These are phyloP conservation scores for Dipodomys spectabilis DNA, from an alignment of 2,113 vertebrate genomes.

Conservation along the genomic window DNA sequence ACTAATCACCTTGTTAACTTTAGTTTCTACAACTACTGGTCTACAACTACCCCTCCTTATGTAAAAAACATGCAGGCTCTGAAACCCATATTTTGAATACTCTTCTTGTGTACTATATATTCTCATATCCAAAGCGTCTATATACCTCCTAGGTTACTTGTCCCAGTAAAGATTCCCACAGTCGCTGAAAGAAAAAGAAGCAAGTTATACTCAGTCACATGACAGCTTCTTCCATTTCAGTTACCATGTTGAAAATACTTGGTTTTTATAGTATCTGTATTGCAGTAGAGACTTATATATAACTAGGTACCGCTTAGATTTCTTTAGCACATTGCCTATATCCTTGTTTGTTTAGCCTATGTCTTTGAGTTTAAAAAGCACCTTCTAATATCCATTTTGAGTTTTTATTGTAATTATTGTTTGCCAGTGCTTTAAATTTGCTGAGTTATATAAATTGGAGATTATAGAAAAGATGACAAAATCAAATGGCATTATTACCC, in stretches of 20 bases:
- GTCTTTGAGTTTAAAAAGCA: constrained; percentile 32
- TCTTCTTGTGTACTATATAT: not conserved
- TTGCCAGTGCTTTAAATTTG: constrained; percentile 61
- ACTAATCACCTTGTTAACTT: constrained; percentile 37
- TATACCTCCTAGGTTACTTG: constrained; percentile 13
- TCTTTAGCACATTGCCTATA: constrained; percentile 17
- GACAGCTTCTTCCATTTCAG: constrained; percentile 8
- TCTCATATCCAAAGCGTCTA: not conserved
- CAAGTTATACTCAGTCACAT: not conserved
- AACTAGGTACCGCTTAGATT: constrained; percentile 36
- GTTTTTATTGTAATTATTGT: constrained; percentile 57
- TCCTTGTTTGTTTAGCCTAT: constrained; percentile 45
- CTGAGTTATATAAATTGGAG: constrained; percentile 46
- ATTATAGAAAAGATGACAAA: constrained; percentile 50
- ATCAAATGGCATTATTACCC: constrained; percentile 25
- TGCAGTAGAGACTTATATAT: constrained; percentile 20
- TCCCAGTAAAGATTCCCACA: not conserved
- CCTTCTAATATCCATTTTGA: constrained; percentile 37
- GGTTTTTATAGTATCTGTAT: constrained; percentile 44
- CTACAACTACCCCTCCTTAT: constrained; percentile 42
- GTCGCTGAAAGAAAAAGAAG: constrained; percentile 45
- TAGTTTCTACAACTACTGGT: not conserved
- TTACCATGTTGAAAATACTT: constrained; percentile 55
- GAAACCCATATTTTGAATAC: constrained; percentile 10
- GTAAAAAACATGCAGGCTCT: not conserved